A percentile compares a stretch with the other conserved stretches of the same genome.
phyloP scores from a whole-genome alignment of 2,113 vertebrate species.

The Pomatorhinus ruficollis region DNA sequence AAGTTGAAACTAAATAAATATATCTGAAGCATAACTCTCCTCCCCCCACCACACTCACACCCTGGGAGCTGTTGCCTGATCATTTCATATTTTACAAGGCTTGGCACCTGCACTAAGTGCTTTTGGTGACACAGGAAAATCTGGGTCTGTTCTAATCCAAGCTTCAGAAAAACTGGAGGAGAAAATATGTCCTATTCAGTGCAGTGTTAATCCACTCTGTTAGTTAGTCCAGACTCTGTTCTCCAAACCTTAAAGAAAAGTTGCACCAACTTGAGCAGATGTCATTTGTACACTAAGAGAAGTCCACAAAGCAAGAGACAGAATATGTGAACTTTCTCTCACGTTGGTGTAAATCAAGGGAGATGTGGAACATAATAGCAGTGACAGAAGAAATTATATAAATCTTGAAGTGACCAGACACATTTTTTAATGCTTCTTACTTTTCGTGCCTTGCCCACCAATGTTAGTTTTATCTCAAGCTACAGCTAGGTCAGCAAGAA shows the following conservation, averaged over 20 bases:
- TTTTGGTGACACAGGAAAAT: background rate
- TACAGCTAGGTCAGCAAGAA: background rate
- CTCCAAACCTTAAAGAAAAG: background rate
- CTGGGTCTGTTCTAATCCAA: background rate
- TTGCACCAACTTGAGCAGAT: background rate
- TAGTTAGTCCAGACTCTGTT: background rate
- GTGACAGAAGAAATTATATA: background rate
- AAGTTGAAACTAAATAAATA: background rate
- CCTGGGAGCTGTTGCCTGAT: background rate
- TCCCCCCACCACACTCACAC: background rate
- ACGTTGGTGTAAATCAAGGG: background rate
- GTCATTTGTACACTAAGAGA: background rate
- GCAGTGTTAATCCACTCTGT: background rate
- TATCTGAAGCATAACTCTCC: background rate
- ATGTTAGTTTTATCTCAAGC: background rate
- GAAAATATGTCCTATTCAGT: background rate
- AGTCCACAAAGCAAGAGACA: background rate
- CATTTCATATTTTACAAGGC: background rate
- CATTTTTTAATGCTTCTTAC: background rate
- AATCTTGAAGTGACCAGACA: background rate
- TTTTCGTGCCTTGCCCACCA: background rate
- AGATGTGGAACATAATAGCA: background rate
- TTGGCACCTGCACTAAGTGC: background rate
- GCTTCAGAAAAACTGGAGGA: background rate
- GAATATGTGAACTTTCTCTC: background rate